Evolutionary conservation across 1,140 invertebrate genomes (phyloP).

Genomic region (Pseudachorutes palmiensis): DNA sequence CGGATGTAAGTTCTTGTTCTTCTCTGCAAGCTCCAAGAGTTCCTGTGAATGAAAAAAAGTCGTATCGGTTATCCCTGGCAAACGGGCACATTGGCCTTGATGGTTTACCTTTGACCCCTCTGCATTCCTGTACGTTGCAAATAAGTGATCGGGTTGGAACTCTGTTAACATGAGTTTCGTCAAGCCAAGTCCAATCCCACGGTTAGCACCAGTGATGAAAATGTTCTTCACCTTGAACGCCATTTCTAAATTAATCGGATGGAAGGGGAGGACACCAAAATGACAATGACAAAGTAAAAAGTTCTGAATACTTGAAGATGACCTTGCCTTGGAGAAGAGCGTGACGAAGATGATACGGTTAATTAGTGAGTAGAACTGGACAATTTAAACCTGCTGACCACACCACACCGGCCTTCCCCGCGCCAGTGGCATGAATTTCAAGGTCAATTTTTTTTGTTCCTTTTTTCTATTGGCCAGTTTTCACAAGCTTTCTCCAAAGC

Average conservation of each 20-base stretch:
- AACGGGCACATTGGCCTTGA: neutral
- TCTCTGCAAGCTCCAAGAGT: conserved; percentile 17
- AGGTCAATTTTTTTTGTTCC: too few species aligned
- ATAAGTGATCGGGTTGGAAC: conserved; percentile 48
- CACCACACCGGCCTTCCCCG: too few species aligned
- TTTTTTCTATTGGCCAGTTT: too few species aligned
- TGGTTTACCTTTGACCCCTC: conserved; percentile 3
- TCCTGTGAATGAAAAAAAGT: conserved; percentile 19
- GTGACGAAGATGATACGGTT: too few species aligned
- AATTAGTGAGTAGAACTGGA: too few species aligned
- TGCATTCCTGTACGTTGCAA: conserved; percentile 62
- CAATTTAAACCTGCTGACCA: too few species aligned
- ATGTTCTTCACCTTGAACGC: conserved; percentile 40
- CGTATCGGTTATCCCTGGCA: neutral
- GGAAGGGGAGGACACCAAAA: too few species aligned
- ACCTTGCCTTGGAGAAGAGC: too few species aligned
- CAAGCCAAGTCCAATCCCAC: conserved; percentile 75
- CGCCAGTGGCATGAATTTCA: too few species aligned
- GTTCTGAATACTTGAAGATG: too few species aligned
- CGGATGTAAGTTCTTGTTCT: conserved; percentile 19
- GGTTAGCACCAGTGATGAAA: conserved; percentile 77
- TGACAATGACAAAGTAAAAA: too few species aligned
- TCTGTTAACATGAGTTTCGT: conserved; percentile 54
- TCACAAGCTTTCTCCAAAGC: too few species aligned
- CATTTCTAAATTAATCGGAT: neutral